These are phyloP conservation scores for Gallinago stenura DNA, from an alignment of 2,797 vertebrate genomes.

Conservation along the genomic window DNA sequence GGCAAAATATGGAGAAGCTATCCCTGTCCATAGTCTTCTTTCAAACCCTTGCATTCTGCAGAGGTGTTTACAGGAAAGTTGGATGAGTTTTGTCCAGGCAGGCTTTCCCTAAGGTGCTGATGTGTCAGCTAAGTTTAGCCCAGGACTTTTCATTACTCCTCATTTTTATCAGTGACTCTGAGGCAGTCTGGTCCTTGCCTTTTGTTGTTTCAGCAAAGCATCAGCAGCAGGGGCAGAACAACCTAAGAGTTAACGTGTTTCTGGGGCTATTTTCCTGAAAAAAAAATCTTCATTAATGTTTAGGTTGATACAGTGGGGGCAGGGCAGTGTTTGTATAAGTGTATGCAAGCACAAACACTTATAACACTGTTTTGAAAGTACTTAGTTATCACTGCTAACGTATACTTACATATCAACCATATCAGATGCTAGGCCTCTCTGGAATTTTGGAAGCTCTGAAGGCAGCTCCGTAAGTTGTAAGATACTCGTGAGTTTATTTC, in stretches of 20 bases:
- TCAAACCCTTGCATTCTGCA: background rate
- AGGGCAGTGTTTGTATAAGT: background rate
- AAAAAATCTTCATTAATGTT: background rate
- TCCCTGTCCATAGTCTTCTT: background rate
- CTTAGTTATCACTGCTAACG: background rate
- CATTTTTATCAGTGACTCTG: background rate
- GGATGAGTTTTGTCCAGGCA: background rate
- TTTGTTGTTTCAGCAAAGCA: background rate
- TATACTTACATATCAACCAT: background rate
- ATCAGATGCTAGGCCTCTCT: background rate
- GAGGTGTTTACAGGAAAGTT: background rate
- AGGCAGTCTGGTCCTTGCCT: background rate
- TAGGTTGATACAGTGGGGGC: background rate
- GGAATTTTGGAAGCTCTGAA: background rate
- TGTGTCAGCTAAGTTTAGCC: background rate
- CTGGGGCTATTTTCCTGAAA: background rate
- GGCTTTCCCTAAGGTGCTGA: background rate
- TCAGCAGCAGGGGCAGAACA: background rate
- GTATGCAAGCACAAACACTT: background rate
- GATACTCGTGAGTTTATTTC: background rate
- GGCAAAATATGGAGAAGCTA: background rate
- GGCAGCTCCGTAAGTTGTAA: background rate
- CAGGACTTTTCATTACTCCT: background rate
- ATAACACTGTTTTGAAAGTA: background rate
- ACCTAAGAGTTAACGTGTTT: background rate